phyloP scores from a whole-genome alignment of 2,797 vertebrate genomes.

The Rachycentron canadum region DNA sequence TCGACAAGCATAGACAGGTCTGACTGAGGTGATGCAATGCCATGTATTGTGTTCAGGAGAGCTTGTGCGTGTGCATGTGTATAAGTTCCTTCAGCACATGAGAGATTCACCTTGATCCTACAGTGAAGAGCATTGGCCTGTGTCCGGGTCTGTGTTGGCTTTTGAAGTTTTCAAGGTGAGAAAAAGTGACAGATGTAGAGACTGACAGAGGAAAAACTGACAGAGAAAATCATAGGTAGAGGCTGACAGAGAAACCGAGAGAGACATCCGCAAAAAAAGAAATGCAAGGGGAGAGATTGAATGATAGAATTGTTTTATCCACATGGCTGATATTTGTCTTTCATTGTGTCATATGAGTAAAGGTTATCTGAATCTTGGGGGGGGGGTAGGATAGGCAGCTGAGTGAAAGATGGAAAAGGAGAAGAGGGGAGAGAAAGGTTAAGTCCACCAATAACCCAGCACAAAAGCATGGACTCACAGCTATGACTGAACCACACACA shows the following conservation, averaged over 20 bases:
- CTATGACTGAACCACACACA: constrained; percentile 18
- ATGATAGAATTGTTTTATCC: constrained; percentile 61
- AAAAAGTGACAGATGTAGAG: constrained; percentile 29
- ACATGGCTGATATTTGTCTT: constrained; percentile 72
- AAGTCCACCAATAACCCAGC: constrained; percentile 50
- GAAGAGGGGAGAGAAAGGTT: constrained; percentile 64
- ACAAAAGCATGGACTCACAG: constrained; percentile 45
- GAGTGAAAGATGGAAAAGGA: constrained; percentile 39
- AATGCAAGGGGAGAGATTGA: constrained; percentile 34
- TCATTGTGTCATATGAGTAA: constrained; percentile 66
- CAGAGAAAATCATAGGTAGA: constrained; percentile 26
- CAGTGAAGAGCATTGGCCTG: constrained; percentile 30
- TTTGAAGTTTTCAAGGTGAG: constrained; percentile 55
- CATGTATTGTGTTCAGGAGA: constrained; percentile 23
- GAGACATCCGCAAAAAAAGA: constrained; percentile 30
- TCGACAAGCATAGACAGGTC: constrained; percentile 11
- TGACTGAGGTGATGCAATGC: constrained; percentile 50
- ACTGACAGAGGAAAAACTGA: constrained; percentile 51
- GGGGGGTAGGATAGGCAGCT: constrained; percentile 40
- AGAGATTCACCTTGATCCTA: constrained; percentile 55
- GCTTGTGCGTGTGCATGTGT: constrained; percentile 20
- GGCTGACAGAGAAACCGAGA: constrained; percentile 21
- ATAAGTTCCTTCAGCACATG: constrained; percentile 25
- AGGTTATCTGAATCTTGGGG: constrained; percentile 69
- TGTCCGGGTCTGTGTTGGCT: constrained; percentile 19